Conservation (phyloP, 1,140 invertebrate species). For the Palaemon carinicauda region DNA sequence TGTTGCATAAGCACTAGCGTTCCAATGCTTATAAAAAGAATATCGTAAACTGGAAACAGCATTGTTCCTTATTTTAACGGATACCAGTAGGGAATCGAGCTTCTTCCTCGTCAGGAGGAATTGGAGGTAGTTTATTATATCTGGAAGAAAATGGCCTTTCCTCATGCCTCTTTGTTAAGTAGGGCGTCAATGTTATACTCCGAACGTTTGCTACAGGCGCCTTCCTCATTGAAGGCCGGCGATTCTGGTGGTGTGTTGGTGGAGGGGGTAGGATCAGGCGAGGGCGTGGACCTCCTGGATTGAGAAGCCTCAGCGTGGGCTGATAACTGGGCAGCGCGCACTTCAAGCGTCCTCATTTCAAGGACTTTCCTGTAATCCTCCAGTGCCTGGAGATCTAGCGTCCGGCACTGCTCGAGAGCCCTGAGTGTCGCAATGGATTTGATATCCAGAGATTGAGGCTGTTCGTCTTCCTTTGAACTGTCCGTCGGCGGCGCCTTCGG, state of each 20-base stretch:
- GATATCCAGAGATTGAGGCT: conserved; percentile 2
- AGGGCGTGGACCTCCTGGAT: conserved; percentile 29
- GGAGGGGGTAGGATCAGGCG: conserved; percentile 3
- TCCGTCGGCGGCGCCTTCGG: neutral
- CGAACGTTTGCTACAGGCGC: conserved; percentile 2
- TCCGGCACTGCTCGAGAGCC: conserved; percentile 41
- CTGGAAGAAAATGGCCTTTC: neutral
- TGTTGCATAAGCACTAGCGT: no score
- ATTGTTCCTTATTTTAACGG: no score
- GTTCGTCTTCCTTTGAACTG: neutral
- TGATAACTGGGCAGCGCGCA: conserved; percentile 25
- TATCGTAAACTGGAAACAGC: no score
- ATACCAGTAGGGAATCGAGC: no score
- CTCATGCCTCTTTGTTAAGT: conserved; percentile 45
- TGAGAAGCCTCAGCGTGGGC: neutral
- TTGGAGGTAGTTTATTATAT: neutral
- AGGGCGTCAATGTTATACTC: conserved; percentile 41
- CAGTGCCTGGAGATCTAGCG: conserved; percentile 20
- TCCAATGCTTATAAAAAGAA: no score
- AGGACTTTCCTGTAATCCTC: conserved; percentile 39
- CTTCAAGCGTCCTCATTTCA: conserved; percentile 27
- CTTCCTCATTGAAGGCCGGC: conserved; percentile 25
- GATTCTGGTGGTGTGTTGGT: conserved; percentile 36
- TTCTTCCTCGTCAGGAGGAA: neutral
- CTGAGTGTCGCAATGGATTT: conserved; percentile 36